These are phyloP conservation scores for Cephalopholis sonnerati DNA, from an alignment of 2,113 vertebrate genomes.

Conservation along the genomic window DNA sequence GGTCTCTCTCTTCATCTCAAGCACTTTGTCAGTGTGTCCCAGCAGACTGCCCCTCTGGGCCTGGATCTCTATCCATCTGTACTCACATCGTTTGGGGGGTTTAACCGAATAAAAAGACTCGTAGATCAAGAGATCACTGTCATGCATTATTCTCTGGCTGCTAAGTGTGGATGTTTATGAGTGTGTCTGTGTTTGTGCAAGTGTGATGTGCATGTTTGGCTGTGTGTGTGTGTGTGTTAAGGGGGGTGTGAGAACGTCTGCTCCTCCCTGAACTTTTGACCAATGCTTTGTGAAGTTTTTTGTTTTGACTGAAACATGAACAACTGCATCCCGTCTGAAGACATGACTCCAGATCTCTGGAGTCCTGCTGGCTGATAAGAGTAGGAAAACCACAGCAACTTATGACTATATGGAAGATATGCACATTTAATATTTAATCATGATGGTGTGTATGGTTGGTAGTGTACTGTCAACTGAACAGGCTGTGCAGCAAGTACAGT, in stretches of 20 bases:
- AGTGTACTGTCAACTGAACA: neutral
- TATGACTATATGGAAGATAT: neutral
- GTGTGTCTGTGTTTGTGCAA: too few species aligned
- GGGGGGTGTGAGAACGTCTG: neutral
- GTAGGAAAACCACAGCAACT: neutral
- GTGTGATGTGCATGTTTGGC: neutral
- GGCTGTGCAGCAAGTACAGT: neutral
- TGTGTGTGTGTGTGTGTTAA: neutral
- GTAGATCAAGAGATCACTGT: conserved; percentile 63
- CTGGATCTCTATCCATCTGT: conserved; percentile 60
- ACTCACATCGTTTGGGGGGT: conserved; percentile 58
- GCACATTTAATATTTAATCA: neutral
- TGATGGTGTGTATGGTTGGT: neutral
- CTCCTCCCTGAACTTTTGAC: conserved; percentile 38
- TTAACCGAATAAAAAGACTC: conserved; percentile 53
- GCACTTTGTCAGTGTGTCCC: conserved; percentile 52
- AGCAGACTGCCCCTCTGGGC: conserved; percentile 8
- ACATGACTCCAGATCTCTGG: neutral
- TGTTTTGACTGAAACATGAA: conserved; percentile 51
- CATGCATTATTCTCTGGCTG: conserved; percentile 19
- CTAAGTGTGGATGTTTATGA: conserved; percentile 17
- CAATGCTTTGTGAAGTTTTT: conserved; percentile 7
- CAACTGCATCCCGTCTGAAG: neutral
- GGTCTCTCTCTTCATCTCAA: conserved; percentile 57
- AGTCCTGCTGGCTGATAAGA: conserved; percentile 23